A percentile compares a stretch with the other conserved stretches of the same genome.
phyloP scores from a whole-genome alignment of 2,797 vertebrate genomes.

The Tamandua tetradactyla region DNA sequence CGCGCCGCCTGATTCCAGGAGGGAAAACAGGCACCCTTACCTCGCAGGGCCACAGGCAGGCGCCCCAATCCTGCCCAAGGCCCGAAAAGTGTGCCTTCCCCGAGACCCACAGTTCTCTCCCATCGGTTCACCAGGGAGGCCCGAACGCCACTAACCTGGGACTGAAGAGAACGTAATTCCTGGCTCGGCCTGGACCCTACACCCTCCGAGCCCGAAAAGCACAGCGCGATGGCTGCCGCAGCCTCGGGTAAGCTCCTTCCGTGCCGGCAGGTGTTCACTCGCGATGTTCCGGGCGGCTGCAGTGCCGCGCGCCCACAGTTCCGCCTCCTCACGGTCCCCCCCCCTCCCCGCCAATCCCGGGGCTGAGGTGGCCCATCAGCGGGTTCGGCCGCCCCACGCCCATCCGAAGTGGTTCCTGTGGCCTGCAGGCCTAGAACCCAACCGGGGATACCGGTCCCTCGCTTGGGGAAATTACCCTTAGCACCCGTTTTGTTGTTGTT shows the following conservation, averaged over 20 bases:
- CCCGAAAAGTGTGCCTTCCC: neutral
- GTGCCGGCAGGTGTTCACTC: constrained; percentile 38
- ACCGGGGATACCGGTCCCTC: neutral
- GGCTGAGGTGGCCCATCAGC: too few relatives aligned
- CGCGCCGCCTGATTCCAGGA: neutral
- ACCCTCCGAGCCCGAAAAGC: neutral
- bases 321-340: constrained; percentile 49
- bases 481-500: neutral
- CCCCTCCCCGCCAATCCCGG: neutral
- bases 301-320: constrained; percentile 7
- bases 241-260: constrained; percentile 52
- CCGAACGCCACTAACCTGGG: constrained; percentile 41
- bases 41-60: neutral
- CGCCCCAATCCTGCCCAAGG: neutral
- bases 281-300: constrained; percentile 18
- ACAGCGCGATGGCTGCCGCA: constrained; percentile 62
- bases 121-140: neutral
- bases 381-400: too few relatives aligned
- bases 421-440: neutral
- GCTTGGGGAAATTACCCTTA: neutral
- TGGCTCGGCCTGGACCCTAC: neutral
- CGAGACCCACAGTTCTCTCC: neutral
- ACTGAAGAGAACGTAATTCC: constrained; percentile 13
- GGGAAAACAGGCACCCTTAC: neutral
- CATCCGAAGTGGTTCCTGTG: accelerated